These are phyloP conservation scores for Teleiodes luculella DNA, from an alignment of 2,888 invertebrate species.

Conservation along the genomic window DNA sequence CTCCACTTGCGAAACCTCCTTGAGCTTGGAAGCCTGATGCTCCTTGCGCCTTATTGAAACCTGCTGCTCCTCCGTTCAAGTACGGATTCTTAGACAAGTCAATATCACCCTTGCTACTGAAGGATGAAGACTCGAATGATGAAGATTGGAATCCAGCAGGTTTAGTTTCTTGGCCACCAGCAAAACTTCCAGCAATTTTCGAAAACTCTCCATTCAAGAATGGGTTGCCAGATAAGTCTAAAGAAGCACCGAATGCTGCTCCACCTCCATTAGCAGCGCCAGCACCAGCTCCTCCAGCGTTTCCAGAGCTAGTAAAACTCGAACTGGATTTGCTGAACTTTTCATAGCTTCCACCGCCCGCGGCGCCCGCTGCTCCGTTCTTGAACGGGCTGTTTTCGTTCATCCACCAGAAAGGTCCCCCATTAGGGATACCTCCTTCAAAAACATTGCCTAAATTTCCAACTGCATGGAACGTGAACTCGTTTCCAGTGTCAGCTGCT, in stretches of 20 bases:
- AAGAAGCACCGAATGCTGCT: conserved; percentile 26
- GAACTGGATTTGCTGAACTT: conserved; percentile 61
- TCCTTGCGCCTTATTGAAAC: conserved; percentile 26
- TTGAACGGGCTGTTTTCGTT: conserved; percentile 79
- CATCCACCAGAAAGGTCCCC: conserved; percentile 81
- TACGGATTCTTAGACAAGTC: conserved; percentile 58
- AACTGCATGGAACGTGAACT: conserved; percentile 61
- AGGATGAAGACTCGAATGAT: conserved; percentile 49
- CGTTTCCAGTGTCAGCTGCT: conserved; percentile 45
- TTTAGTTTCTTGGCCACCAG: conserved; percentile 16
- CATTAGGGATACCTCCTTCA: conserved; percentile 46
- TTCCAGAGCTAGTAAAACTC: conserved; percentile 31
- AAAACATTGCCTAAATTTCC: conserved; percentile 48
- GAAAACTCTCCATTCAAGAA: conserved; percentile 56
- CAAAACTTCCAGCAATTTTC: conserved; percentile 32
- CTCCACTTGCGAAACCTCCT: conserved; percentile 22
- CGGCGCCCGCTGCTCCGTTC: conserved; percentile 47
- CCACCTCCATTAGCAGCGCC: conserved; percentile 24
- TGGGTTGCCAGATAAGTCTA: conserved; percentile 47
- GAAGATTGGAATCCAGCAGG: conserved; percentile 37
- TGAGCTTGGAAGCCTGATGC: conserved; percentile 26
- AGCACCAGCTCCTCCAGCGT: conserved; percentile 18
- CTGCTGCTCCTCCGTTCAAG: conserved; percentile 37
- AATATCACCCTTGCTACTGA: conserved; percentile 47
- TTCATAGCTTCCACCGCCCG: conserved; percentile 44